Evolutionary conservation across 2,797 vertebrate genomes (phyloP), one percentile per base, ranked within the genome.

Genomic region (Ceyx erithaca): DNA sequence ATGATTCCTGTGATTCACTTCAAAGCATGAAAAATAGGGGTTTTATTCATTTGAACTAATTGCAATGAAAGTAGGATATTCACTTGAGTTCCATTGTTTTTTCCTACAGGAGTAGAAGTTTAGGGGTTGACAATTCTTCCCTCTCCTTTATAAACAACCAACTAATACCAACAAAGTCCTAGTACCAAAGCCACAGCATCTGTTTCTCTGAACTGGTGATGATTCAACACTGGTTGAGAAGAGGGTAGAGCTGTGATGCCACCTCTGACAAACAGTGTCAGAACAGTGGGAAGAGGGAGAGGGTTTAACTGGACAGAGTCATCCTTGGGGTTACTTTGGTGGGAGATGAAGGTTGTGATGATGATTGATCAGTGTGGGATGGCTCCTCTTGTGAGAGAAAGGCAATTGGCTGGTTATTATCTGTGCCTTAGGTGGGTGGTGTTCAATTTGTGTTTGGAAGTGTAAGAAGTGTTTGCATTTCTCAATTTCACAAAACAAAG

Each of bases 161-260:
- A 23, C 21, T n/a, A 25, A 13, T 55, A 58, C 14, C 8, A 28
- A 30, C 14, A 5, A 37, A 61, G 7, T 26, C 28, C 31, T 54
- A 30, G 14, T 37, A 75, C 14, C 12, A 64, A 62, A 78, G 6
- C 11, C 30, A 59, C 10, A 57, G 11, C 10, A 67, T 0, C 0
- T 40, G 28, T 22, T 86, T 90, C 19, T 33, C 45, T 69, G 58
- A 73, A 46, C 14, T 10, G 22, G 14, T 54, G n/a, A 31, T n/a
- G 5, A 31, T 40, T 68, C 30, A 75, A 10, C n/a, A 59, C 7
- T 11, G 7, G 7, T 30, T 17, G 3, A 40, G 33, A 55, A 78
- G 52, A 68, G 2, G 16, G 15, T 26, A 91, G 69, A 80, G 13
- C 4, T 71, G 10, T 26, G 37, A 51, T 69, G 31, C 3, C 33